A percentile compares a stretch with the other conserved stretches of the same genome.
Evolutionary conservation across 2,888 invertebrate genomes (phyloP).

Genomic region (Axea sp.): DNA sequence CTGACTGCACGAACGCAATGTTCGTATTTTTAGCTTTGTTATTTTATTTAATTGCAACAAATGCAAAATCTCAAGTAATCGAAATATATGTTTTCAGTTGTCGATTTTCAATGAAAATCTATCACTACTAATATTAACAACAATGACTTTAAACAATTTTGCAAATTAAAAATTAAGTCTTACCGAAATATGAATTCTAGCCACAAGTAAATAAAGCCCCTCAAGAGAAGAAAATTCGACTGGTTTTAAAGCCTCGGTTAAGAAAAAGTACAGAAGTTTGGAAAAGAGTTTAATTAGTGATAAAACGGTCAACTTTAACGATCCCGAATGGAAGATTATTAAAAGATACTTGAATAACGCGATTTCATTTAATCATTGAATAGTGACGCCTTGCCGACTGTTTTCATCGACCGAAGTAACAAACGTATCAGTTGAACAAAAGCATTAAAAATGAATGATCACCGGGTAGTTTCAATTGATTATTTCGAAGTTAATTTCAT

Average conservation of each 20-base stretch:
- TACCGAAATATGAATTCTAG: constrained; percentile 13
- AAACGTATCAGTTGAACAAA: constrained; percentile 43
- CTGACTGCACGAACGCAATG: no score
- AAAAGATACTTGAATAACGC: constrained; percentile 57
- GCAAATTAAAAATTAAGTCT: no score
- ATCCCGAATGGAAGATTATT: constrained; percentile 37
- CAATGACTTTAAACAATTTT: no score
- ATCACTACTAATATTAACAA: no score
- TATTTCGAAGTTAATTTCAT: constrained; percentile 18
- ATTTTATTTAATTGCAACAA: no score
- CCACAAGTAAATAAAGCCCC: constrained; percentile 1
- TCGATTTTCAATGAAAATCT: no score
- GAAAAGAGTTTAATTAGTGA: constrained; percentile 44
- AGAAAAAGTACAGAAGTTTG: constrained; percentile 33
- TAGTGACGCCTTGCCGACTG: not conserved
- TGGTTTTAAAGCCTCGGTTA: constrained; percentile 28
- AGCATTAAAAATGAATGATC: constrained; percentile 43
- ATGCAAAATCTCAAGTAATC: no score
- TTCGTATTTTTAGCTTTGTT: no score
- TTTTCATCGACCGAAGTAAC: constrained; percentile 28
- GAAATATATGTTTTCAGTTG: no score
- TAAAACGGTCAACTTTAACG: constrained; percentile 42
- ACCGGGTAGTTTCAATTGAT: constrained; percentile 10
- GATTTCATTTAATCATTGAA: constrained; percentile 49
- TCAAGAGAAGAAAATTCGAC: constrained; percentile 28